Base-by-base conservation (phyloP, 1,140 invertebrate genomes). In the Temnothorax longispinosus region DNA sequence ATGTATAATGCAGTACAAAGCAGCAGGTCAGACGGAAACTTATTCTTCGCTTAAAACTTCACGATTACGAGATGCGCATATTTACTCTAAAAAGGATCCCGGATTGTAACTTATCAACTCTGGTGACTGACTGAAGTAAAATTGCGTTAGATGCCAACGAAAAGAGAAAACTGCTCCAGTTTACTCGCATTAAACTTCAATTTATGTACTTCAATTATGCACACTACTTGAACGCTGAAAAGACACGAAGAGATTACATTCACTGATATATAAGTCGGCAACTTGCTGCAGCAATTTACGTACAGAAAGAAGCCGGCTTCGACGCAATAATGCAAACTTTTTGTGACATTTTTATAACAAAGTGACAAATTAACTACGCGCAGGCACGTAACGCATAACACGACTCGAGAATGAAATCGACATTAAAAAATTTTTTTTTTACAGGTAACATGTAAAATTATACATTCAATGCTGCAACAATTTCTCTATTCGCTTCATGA, bases 11-110 rank as follows among this genome's bases (percentile, higher is more conserved):
- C 54, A 58, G 38, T 5, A 50, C 13, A 50, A 32, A 75, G 65
- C 21, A 47, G 10, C 38, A 71, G 38, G 21, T 18, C 52, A n/a
- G 18, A 38, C 69, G 27, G 41, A 62, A 74, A 21, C n/a, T 60
- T 21, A 21, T 21, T 72, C n/a, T 62, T 47, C 52, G 5, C 18
- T 74, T 32, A 58, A 58, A 84, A 60, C 18, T 84, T 74, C 2
- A 5, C 5, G 35, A 84, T 75, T 84, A 47, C 47, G n/a, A 67
- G 5, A 84, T 75, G 80, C 54, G 18, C 80, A 50, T 62, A 74
- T 60, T 60, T 74, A 41, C 54, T 60, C n/a, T 0, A 71, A 75
- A 72, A 47, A 44, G 2, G 27, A 27, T 44, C 32, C 4, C 15
- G 41, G 3, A 21, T 47, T 6, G 11, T 21, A 11, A 56, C 13